Evolutionary conservation across 2,888 invertebrate genomes (phyloP), one percentile per base, ranked within the genome.

Genomic region (Heliconius erato): DNA sequence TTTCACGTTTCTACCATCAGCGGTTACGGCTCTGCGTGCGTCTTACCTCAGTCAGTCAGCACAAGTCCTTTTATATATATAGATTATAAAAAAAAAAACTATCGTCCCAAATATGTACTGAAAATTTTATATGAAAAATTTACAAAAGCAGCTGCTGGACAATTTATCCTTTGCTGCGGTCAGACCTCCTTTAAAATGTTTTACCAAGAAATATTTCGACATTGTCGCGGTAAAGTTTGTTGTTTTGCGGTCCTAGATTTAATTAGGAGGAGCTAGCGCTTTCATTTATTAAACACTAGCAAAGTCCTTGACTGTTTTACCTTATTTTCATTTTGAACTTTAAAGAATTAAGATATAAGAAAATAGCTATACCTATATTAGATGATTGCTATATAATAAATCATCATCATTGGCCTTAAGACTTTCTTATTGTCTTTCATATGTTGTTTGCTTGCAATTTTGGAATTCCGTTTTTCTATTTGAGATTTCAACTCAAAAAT

Each of bases 111-210:
- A 65, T 65, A 26, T 16, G 14, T 65, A 65, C 26, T 78, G 68
- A 72, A 71, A 79, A 65, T n/a, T 26, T 71, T 44, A 26, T 71
- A 40, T 44, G 68, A 74, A 81, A 79, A 84, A 85, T 84, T 82
- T 74, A 79, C 85, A 71, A 71, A 79, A 85, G 79, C 63, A 54
- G 54, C 54, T 49, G 74, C 65, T 68, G 71, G 72, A 82, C 79
- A 82, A 84, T 82, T 84, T 85, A 83, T 40, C 69, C 79, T 80
- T 80, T 84, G 83, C 65, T 83, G 83, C 82, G 82, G 85, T 82
- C 77, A 78, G 79, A 68, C 49, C 68, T 68, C 79, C 81, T 72
- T 59, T 67, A 79, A 74, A 85, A 79, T 74, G 72, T 83, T 71
- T 78, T 74, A 59, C 69, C 71, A 54, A 65, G 44, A 79, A 82